phyloP scores from a whole-genome alignment of 1,140 invertebrate species.

The Meloidogyne hapla region DNA sequence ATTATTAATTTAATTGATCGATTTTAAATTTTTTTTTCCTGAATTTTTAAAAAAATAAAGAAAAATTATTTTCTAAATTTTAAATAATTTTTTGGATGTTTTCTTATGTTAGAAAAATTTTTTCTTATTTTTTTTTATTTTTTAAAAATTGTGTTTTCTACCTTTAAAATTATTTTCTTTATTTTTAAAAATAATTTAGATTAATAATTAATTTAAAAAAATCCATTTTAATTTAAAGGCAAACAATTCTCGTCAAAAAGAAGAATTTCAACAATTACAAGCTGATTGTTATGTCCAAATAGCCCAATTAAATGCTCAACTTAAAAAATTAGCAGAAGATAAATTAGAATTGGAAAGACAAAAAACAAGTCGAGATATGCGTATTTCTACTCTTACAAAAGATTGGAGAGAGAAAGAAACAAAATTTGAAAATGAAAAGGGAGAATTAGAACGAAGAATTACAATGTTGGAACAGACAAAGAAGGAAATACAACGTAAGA shows the following conservation, averaged over 20 bases:
- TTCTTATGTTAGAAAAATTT: no score
- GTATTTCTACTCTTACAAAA: conserved; percentile 33
- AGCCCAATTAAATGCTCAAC: conserved; percentile 13
- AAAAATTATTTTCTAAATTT: no score
- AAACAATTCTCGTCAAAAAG: neutral
- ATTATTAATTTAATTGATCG: no score
- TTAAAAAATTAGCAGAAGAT: conserved; percentile 21
- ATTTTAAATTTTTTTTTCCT: no score
- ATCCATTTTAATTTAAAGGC: no score
- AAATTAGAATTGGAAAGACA: conserved; percentile 34
- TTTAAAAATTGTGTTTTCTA: no score
- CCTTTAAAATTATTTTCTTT: neutral
- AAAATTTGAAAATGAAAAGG: conserved; percentile 35
- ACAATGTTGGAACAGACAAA: conserved; percentile 33
- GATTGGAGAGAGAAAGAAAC: conserved; percentile 31
- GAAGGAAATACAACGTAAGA: conserved; percentile 33
- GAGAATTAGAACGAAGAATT: conserved; percentile 32
- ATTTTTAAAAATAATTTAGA: neutral
- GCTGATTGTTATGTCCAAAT: conserved; percentile 22
- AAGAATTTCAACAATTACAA: conserved; percentile 24
- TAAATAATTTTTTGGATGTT: no score
- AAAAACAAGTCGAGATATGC: conserved; percentile 27
- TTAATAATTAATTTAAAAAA: no score
- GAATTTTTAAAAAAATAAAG: no score
- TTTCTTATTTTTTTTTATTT: no score